These are phyloP conservation scores for Sepiola atlantica DNA, from an alignment of 2,888 invertebrate species.

Conservation along the genomic window DNA sequence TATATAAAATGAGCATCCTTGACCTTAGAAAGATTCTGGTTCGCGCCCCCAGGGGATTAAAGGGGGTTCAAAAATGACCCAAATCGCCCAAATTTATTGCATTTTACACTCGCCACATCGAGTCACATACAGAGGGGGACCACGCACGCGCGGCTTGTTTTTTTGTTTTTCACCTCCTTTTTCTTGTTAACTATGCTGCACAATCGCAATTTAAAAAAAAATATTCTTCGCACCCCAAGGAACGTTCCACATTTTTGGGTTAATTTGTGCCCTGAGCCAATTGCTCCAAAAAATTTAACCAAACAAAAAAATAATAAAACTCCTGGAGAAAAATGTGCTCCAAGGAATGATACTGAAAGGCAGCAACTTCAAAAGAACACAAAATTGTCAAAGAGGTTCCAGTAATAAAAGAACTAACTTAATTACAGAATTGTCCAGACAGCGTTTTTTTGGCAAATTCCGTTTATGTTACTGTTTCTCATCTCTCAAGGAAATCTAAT, in stretches of 20 bases:
- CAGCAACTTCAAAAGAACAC: not conserved
- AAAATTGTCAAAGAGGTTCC: not conserved
- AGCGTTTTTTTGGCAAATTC: conserved; percentile 22
- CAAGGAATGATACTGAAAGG: not conserved
- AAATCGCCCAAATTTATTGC: no score
- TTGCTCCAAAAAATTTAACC: not conserved
- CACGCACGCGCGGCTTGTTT: no score
- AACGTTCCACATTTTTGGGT: not conserved
- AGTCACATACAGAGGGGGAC: no score
- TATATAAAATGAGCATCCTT: no score
- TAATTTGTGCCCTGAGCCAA: not conserved
- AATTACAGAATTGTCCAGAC: conserved; percentile 12
- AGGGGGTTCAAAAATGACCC: no score
- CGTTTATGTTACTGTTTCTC: not conserved
- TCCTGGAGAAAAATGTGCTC: not conserved
- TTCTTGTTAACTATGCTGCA: no score
- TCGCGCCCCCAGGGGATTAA: no score
- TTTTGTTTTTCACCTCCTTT: no score
- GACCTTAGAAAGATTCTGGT: no score
- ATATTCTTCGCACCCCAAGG: not conserved
- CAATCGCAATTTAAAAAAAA: no score
- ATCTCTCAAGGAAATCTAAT: not conserved
- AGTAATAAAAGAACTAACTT: not conserved
- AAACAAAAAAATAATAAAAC: not conserved
- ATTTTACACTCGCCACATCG: no score